Evolutionary conservation across 2,113 vertebrate genomes (phyloP), one percentile per base, ranked within the genome.

Genomic region (Aegotheles bennettii): DNA sequence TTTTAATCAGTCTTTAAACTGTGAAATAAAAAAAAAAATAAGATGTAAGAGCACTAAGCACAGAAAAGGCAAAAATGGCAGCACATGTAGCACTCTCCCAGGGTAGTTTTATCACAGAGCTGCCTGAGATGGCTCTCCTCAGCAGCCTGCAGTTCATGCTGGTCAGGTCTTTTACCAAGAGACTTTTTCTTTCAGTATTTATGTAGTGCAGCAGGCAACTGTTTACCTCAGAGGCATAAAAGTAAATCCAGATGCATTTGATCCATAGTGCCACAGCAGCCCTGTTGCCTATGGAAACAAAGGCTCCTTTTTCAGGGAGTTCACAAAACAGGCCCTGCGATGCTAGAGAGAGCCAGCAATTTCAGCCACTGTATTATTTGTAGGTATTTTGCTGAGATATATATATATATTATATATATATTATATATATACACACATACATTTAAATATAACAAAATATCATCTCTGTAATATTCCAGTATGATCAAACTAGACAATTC

Each of bases 201-300:
- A 93, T 95, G 77, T 82, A 89, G 84, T 96, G 59, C 96, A 96
- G 94, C 95, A 93, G 82, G 96, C 89, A 95, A 95, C 93, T 96
- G 93, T 95, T 97, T 97, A 97, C 96, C 97, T 97, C 77, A 36
- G 93, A 90, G 95, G 86, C 94, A 95, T 60, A 73, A 94, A 95
- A 97, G 94, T 90, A 96, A 97, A 89, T 95, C 95, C 56, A 20
- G 91, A 90, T 42, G 67, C 63, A 86, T 95, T 76, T 90, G 75
- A 97, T 96, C 95, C 96, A 51, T 7, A 47, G 84, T 83, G 88
- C 85, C 82, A 89, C 24, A 81, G 92, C 25, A 64, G 85, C 75
- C 87, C 83, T 64, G 96, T 97, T 97, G 97, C 97, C 97, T 84
- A 82, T 93, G 96, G 96, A 98, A 98, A 98, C 97, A 97, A 95